Base-by-base conservation (phyloP, 2,797 vertebrate species). In the Gallinago solitaria region DNA sequence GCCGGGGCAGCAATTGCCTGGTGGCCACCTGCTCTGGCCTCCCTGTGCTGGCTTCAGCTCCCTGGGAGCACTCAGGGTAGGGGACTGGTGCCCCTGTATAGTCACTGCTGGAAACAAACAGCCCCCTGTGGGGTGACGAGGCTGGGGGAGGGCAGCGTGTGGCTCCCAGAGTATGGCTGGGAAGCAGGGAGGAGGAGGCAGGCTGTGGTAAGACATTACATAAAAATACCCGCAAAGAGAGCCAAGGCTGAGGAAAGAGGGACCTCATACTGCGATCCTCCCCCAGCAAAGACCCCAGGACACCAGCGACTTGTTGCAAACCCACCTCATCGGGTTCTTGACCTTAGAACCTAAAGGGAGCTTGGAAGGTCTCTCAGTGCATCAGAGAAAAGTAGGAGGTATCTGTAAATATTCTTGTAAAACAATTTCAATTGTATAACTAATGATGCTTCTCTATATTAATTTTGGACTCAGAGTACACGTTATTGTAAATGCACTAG, bases 1-100 rank as follows among this genome's bases (percentile, higher is more conserved):
- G 5, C 12, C 3, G 2, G 27, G 30, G 28, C 54, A 80, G 68
- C 39, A 64, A 13, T 12, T 71, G 57, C 12, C 21, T 35, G 21
- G 5, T 61, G 41, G 18, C 41, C 45, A 56, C 0, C 0, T 60
- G 45, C 16, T 47, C 27, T 17, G 24, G 14, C 24, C 16, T 11
- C 14, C 28, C 19, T 50, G 32, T 9, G 9, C 51, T 65, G 23
- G 16, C 41, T 73, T 60, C 0, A 0, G 35, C 35, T 35, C 19
- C 45, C 23, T 48, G 25, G 9, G 6, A 78, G 16, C 1, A 1
- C 24, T 12, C 2, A 6, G 23, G 33, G 5, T 5, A 78, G 65
- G 24, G 16, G 23, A 2, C 9, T 74, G 37, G 11, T 41, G 53
- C 5, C 12, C 23, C 16, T 35, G 2, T 2, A 0, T 35, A 77